Percentiles rank a stretch among this genome's conserved stretches.
phyloP scores from a whole-genome alignment of 2,888 invertebrate genomes.

The Eutolmus rufibarbis region DNA sequence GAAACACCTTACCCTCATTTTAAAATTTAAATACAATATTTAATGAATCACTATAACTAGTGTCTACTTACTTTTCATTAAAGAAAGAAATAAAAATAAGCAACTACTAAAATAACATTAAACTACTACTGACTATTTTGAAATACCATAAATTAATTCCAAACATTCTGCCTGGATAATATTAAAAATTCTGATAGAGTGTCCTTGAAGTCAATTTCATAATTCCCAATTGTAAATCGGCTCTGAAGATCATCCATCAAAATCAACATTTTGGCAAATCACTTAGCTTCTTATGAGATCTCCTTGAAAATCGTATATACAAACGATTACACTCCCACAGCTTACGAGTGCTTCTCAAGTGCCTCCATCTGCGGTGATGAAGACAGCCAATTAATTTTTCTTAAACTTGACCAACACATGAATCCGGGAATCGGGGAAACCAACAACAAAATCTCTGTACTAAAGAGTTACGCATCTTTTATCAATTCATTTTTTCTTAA shows the following conservation, averaged over 20 bases:
- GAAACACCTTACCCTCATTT: too few relatives aligned
- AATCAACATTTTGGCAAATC: neutral
- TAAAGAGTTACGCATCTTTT: neutral
- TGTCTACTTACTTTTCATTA: neutral
- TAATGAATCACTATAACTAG: neutral
- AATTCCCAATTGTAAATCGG: neutral
- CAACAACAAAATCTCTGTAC: neutral
- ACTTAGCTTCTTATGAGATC: constrained; percentile 9
- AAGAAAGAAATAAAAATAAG: neutral
- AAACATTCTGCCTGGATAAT: neutral
- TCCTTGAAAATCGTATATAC: neutral
- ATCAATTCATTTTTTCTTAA: neutral
- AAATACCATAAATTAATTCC: neutral
- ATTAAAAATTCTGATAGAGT: neutral
- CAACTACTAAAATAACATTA: too few relatives aligned
- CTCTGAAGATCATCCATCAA: constrained; percentile 2
- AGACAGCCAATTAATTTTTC: constrained; percentile 11
- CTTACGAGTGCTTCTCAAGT: neutral
- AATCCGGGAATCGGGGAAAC: neutral
- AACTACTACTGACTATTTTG: neutral
- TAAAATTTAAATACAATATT: neutral
- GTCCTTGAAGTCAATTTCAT: neutral
- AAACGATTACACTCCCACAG: neutral
- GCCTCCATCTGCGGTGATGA: constrained; percentile 6
- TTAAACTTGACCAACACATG: constrained; percentile 1